A percentile compares a stretch with the other conserved stretches of the same genome.
Evolutionary conservation across 2,113 vertebrate genomes (phyloP).

Genomic region (Hylia prasina): DNA sequence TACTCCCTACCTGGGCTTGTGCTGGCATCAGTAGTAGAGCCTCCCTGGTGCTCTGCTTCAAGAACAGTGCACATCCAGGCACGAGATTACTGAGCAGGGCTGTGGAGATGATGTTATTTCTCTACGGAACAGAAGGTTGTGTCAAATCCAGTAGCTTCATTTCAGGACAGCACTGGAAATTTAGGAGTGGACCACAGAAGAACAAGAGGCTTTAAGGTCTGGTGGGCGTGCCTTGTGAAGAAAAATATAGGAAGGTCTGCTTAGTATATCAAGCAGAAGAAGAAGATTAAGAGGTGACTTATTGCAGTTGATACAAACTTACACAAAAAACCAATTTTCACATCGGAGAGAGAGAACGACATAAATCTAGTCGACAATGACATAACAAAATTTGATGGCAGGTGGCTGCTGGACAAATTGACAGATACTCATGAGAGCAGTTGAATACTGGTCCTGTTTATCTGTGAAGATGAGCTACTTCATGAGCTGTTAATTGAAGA

Average conservation of each 20-base stretch:
- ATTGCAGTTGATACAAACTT: neutral
- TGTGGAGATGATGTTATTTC: neutral
- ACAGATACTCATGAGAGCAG: neutral
- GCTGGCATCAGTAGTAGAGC: neutral
- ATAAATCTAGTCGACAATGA: neutral
- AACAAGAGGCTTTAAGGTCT: neutral
- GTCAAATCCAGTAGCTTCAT: neutral
- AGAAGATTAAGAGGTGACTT: neutral
- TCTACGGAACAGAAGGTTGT: fast-evolving
- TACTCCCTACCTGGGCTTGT: neutral
- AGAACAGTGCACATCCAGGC: neutral
- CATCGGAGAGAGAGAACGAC: no score
- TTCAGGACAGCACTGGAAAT: neutral
- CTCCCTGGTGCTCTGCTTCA: neutral
- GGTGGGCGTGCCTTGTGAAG: neutral
- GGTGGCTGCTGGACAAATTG: neutral
- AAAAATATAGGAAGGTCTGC: neutral
- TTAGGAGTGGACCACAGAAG: neutral
- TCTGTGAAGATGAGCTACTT: neutral
- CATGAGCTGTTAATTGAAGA: neutral
- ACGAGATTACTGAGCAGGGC: neutral
- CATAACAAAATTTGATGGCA: neutral
- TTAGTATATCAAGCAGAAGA: neutral
- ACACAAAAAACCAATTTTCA: neutral
- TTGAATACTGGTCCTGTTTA: neutral